Base-by-base conservation (phyloP, 2,113 vertebrate species). In the Pteronura brasiliensis region DNA sequence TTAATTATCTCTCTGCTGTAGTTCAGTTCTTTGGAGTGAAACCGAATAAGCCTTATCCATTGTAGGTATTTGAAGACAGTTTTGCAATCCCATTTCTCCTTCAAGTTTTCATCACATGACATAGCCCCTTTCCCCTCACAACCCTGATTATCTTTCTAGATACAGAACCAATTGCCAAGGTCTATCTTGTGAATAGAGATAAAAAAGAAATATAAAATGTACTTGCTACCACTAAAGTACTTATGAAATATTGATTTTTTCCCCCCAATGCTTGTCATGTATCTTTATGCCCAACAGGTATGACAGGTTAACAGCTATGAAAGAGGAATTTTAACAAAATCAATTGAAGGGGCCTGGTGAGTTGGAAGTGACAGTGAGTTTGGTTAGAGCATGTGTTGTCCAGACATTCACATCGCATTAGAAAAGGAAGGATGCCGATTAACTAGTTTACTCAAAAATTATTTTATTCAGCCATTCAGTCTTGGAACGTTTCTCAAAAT, bases 181-280 rank as follows among this genome's bases (percentile, higher is more conserved):
- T 79, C 84, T 94, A 25, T 47, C 39, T 87, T 90, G 31, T 82
- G 63, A 93, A 52, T 2, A 95, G 55, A 88, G 88, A 82, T 80
- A n/a, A 84, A 79, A 95, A 96, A 96, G 74, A 92, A 49, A 90
- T 59, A 87, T 47, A 89, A 96, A 69, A 72, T 69, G 34, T 67
- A 29, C 34, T 93, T 29, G 9, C 55, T 92, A 47, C 36, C 63
- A 77, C 90, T 96, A 59, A 83, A 97, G 59, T 36, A 86, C 36
- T 84, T 94, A 90, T 39, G 72, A 90, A 95, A 84, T 84, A 86
- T 18, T 92, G 93, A 76, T 55, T 31, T 52, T 63, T 36, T 2
- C 0, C 63, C 61, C 76, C 65, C 65, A 74, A 1, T 79, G 21
- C 8, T 44, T 79, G 21, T 61, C 49, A 65, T 82, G 42, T 94